These are phyloP conservation scores for Leptatherina wallacei DNA, from an alignment of 2,797 vertebrate species.

Conservation along the genomic window DNA sequence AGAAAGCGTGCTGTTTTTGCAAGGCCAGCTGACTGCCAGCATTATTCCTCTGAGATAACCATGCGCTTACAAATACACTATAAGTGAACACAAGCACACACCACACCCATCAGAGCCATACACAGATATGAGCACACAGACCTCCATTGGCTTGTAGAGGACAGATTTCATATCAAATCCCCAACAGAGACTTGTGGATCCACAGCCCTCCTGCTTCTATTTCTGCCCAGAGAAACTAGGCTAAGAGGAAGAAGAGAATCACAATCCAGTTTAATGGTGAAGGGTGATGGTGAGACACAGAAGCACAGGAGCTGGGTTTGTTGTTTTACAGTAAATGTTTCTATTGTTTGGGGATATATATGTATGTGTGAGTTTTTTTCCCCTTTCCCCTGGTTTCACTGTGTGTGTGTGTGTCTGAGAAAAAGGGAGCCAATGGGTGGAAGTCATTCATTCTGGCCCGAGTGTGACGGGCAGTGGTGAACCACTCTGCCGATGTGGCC, in stretches of 20 bases:
- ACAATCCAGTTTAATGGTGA: conserved; percentile 60
- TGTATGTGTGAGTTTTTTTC: conserved; percentile 47
- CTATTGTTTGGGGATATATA: conserved; percentile 56
- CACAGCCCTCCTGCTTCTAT: conserved; percentile 75
- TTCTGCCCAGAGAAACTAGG: conserved; percentile 82
- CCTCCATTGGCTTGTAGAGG: conserved; percentile 45
- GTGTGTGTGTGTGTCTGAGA: conserved; percentile 35
- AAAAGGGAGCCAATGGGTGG: conserved; percentile 62
- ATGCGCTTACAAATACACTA: conserved; percentile 37
- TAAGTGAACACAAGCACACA: conserved; percentile 17
- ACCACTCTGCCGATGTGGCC: conserved; percentile 76
- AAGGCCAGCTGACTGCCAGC: conserved; percentile 26
- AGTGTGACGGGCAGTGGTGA: conserved; percentile 65
- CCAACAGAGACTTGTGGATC: conserved; percentile 68
- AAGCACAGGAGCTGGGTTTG: conserved; percentile 30
- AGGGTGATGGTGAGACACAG: conserved; percentile 32
- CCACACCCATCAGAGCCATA: conserved; percentile 16
- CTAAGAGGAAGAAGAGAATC: conserved; percentile 71
- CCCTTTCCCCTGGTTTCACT: conserved; percentile 62
- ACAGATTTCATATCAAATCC: conserved; percentile 75
- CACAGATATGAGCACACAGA: conserved; percentile 24
- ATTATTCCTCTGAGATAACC: conserved; percentile 39
- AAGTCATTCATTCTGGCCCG: conserved; percentile 73
- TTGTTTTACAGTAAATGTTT: conserved; percentile 51
- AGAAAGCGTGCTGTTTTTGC: conserved; percentile 32